These are phyloP conservation scores for Ptychadena robeensis DNA, from an alignment of 2,797 vertebrate genomes.

Conservation along the genomic window DNA sequence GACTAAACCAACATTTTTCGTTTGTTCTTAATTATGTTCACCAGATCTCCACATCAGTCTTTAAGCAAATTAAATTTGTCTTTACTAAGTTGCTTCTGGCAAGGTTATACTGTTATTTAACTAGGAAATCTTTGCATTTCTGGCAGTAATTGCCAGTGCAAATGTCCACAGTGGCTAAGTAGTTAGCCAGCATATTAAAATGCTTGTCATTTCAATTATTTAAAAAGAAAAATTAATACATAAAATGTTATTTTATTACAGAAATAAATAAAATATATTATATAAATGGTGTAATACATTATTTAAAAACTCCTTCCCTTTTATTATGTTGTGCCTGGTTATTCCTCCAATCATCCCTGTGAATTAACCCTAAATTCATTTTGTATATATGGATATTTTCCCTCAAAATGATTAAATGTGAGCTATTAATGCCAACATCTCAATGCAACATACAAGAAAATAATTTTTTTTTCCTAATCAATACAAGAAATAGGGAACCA, in stretches of 20 bases:
- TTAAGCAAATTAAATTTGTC: slow-evolving; percentile 37
- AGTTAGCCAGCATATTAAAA: slow-evolving; percentile 38
- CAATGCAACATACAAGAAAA: too few relatives aligned
- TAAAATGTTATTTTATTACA: slow-evolving; percentile 2
- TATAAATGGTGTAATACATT: neutral
- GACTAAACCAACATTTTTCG: neutral
- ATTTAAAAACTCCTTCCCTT: neutral
- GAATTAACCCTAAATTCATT: too few relatives aligned
- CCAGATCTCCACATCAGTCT: slow-evolving; percentile 23
- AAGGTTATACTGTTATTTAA: slow-evolving; percentile 53
- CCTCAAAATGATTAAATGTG: too few relatives aligned
- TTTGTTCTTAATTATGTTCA: slow-evolving; percentile 37
- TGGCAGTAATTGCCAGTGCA: slow-evolving; percentile 37
- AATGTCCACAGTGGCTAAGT: slow-evolving; percentile 25
- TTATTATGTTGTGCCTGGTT: too few relatives aligned
- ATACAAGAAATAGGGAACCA: too few relatives aligned
- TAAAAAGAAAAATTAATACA: slow-evolving; percentile 1
- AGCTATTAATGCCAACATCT: too few relatives aligned
- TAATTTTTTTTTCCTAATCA: too few relatives aligned
- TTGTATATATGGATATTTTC: too few relatives aligned
- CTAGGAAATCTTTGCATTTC: slow-evolving; percentile 31
- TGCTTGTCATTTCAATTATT: slow-evolving; percentile 23
- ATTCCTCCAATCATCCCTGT: too few relatives aligned
- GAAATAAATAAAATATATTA: neutral
- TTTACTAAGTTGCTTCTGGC: slow-evolving; percentile 44